Evolutionary conservation across 2,888 invertebrate species (phyloP), one percentile per base, ranked within the genome.

Genomic region (Mongoloraphidia duomilia): DNA sequence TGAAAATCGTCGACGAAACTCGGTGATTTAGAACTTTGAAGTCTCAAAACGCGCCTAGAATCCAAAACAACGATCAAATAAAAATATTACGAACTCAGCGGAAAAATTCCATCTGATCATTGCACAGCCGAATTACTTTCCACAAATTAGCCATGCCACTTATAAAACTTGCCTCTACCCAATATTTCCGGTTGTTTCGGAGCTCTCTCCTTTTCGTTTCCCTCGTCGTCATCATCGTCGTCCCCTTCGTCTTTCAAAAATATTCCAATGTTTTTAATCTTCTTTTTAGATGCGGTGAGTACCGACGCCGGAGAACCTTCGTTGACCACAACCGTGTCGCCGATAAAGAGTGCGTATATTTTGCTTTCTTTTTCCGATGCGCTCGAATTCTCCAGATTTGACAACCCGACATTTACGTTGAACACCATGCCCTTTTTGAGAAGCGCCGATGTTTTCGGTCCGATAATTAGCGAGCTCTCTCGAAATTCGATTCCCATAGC

Each of bases 401-500:
- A 78, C 47, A 98, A 76, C 11, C 98, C 98, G 56, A 98, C 80
- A 62, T 91, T 92, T 9, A 98, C 77, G 65, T 96, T 96, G 63
- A 96, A 97, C 0, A 94, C 83, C 96, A 98, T 97, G 48, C 93
- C 92, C 67, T 93, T 94, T 60, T 81, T 86, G 0, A 84, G 82
- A 2, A 78, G 65, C 1, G 82, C 79, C 40, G 76, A 79, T 11
- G 87, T 88, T 74, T 96, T 98, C 1, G 91, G 87, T 0, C 89
- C 89, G 61, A 99, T 89, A 1, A 94, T 75, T 49, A 97, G 74
- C 0, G 92, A 88, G 58, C 89, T 89, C 67, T 99, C 98, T 49
- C 96, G 82, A 65, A 99, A 99, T 65, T 98, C 97, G 58, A 98
- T 90, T 8, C 98, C 98, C 83, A 91, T 97, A 1, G 83, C 93